Percentiles rank a stretch among this genome's conserved stretches.
These are phyloP conservation scores for Callyntrura sp. DNA, from an alignment of 2,888 invertebrate species.

Conservation along the genomic window DNA sequence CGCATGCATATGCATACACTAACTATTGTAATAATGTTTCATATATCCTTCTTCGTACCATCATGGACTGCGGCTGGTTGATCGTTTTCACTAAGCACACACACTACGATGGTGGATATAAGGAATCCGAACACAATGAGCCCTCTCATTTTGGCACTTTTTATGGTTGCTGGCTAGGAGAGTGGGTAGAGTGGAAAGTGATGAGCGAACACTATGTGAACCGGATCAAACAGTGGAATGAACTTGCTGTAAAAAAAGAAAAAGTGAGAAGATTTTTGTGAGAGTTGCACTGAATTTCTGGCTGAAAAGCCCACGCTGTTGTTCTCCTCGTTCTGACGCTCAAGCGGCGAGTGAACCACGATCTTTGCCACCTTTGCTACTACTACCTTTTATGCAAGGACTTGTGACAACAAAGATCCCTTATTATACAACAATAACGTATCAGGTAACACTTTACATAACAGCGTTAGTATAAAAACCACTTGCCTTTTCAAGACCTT, in stretches of 20 bases:
- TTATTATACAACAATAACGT: no score
- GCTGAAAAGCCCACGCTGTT: constrained; percentile 51
- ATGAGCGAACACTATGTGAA: not conserved
- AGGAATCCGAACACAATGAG: constrained; percentile 63
- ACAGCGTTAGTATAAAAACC: not conserved
- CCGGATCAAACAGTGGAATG: constrained; percentile 62
- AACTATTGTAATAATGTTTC: no score
- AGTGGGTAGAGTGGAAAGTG: constrained; percentile 1
- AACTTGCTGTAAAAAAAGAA: constrained; percentile 54
- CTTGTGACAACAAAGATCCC: no score
- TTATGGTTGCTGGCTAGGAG: constrained; percentile 37
- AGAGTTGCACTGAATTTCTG: constrained; percentile 8
- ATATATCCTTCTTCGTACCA: no score
- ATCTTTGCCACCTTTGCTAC: no score
- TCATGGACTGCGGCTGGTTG: constrained; percentile 28
- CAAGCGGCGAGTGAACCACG: not conserved
- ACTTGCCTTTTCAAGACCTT: constrained; percentile 39
- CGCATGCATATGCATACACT: no score
- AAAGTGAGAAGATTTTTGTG: constrained; percentile 41
- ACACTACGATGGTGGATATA: constrained; percentile 64
- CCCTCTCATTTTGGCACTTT: constrained; percentile 71
- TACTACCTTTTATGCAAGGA: no score
- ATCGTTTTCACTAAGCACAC: constrained; percentile 70
- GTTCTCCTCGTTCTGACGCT: not conserved
- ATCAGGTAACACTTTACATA: no score